Evolutionary conservation across 1,140 invertebrate species (phyloP).

Genomic region (Leptopilina clavipes): DNA sequence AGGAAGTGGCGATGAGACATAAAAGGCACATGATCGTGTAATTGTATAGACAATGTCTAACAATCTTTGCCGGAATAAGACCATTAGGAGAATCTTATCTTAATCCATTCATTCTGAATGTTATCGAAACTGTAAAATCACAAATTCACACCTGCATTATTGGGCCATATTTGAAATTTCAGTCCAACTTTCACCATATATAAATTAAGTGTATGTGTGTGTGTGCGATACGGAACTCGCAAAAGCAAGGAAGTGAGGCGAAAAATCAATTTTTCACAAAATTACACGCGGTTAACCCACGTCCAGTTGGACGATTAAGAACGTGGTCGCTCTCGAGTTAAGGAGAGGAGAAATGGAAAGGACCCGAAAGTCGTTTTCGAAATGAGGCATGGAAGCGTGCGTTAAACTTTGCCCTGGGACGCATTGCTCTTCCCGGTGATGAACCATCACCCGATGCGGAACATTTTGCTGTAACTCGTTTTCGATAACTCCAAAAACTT

Average conservation of each 20-base stretch:
- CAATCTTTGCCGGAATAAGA: background rate
- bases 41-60: constrained; percentile 19
- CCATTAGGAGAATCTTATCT: background rate
- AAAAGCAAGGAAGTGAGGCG: constrained; percentile 26
- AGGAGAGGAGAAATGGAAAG: background rate
- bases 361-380: constrained; percentile 27
- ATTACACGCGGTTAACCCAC: constrained; percentile 29
- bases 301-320: constrained; percentile 23
- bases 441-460: too few species aligned
- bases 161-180: background rate
- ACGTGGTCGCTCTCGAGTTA: background rate
- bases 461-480: too few species aligned
- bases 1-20: constrained; percentile 5
- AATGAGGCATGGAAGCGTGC: constrained; percentile 28
- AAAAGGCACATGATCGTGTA: constrained; percentile 7
- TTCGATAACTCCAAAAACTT: too few species aligned
- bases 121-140: background rate
- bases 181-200: constrained; percentile 24
- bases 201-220: background rate
- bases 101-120: background rate
- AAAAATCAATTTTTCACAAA: constrained; percentile 34
- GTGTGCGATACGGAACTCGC: background rate
- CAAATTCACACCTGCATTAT: constrained; percentile 1
- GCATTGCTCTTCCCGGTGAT: constrained; percentile 22
- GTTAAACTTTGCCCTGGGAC: constrained; percentile 28